These are phyloP conservation scores for Acronicta psi DNA, from an alignment of 2,888 invertebrate species.

Conservation along the genomic window DNA sequence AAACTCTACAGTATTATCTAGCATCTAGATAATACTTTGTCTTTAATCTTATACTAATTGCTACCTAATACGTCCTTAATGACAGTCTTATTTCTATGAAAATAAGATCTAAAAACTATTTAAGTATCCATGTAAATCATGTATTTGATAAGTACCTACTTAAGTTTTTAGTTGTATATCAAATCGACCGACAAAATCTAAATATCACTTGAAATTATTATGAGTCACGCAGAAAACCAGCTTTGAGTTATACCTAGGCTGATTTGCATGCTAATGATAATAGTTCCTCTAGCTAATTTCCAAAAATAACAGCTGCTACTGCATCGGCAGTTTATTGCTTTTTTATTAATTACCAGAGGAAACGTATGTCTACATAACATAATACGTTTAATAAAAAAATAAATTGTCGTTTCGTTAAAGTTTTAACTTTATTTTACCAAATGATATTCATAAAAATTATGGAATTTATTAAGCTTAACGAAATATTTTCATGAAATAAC, in stretches of 20 bases:
- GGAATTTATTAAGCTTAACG: no score
- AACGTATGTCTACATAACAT: constrained; percentile 23
- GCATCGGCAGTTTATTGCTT: constrained; percentile 51
- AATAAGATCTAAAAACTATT: constrained; percentile 25
- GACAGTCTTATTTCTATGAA: neutral
- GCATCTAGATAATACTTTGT: constrained; percentile 41
- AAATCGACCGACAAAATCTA: constrained; percentile 54
- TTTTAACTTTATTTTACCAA: constrained; percentile 1
- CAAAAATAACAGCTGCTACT: constrained; percentile 58
- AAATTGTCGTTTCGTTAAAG: constrained; percentile 1
- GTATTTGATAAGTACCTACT: constrained; percentile 28
- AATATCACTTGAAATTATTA: constrained; percentile 49
- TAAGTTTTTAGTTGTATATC: constrained; percentile 47
- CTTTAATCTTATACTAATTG: constrained; percentile 17
- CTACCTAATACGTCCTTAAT: constrained; percentile 4
- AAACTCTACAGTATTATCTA: constrained; percentile 26
- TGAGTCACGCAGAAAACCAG: constrained; percentile 53
- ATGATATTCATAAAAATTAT: neutral
- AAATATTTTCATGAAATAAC: no score
- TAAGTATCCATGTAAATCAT: constrained; percentile 21
- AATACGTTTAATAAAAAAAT: constrained; percentile 3
- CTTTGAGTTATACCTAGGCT: constrained; percentile 28
- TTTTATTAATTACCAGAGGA: constrained; percentile 26
- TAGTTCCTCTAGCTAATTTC: constrained; percentile 42
- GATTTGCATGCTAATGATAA: constrained; percentile 52